Conservation (phyloP, 2,888 invertebrate species). For the Agrotis puta region DNA sequence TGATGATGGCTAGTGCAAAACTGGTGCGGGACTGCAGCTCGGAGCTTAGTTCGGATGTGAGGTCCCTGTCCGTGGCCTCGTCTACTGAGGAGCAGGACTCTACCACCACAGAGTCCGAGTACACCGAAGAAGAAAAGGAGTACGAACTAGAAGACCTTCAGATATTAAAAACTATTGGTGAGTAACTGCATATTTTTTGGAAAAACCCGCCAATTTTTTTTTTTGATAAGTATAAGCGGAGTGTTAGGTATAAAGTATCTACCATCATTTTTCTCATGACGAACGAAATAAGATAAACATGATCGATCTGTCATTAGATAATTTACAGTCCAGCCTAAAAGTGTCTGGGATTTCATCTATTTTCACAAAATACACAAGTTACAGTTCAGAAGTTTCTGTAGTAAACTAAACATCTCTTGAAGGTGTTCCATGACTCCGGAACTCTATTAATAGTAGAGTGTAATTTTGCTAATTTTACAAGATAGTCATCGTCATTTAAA, state of each 20-base stretch:
- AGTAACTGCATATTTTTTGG: conserved; percentile 78
- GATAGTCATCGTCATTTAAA: conserved; percentile 64
- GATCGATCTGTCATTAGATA: conserved; percentile 23
- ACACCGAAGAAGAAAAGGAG: conserved; percentile 91
- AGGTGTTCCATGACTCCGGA: conserved; percentile 54
- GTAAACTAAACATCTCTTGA: conserved; percentile 25
- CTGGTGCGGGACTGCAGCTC: conserved; percentile 90
- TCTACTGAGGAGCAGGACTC: conserved; percentile 91
- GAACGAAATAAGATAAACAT: conserved; percentile 4
- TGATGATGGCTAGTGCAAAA: conserved; percentile 91
- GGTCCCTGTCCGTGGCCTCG: conserved; percentile 88
- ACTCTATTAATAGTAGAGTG: conserved; percentile 59
- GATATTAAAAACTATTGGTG: conserved; percentile 96
- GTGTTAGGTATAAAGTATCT: not conserved
- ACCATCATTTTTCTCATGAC: conserved; percentile 4
- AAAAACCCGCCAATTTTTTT: not conserved
- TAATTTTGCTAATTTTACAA: conserved; percentile 68
- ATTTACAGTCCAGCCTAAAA: not conserved
- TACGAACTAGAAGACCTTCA: conserved; percentile 95
- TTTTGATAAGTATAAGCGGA: not conserved
- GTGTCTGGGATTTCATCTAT: not conserved
- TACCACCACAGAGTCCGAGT: conserved; percentile 90
- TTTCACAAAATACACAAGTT: conserved; percentile 4
- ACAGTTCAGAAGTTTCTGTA: conserved; percentile 3
- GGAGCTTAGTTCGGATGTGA: conserved; percentile 87